Percentiles rank a stretch among this genome's conserved stretches.
These are phyloP conservation scores for Sinodicranocentrus sp. DNA, from an alignment of 2,888 invertebrate genomes.

Conservation along the genomic window DNA sequence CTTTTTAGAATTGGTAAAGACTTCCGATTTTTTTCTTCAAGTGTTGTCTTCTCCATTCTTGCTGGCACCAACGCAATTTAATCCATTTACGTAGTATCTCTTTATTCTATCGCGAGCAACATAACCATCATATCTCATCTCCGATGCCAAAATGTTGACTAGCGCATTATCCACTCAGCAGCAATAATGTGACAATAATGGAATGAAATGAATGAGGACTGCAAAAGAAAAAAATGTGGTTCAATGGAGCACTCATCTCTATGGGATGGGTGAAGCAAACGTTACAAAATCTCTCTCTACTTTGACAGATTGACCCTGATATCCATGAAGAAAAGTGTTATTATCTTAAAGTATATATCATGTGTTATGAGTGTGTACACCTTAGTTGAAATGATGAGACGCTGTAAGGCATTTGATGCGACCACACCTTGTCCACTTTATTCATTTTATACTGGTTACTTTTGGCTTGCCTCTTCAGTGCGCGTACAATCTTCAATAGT, in stretches of 20 bases:
- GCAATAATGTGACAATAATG: conserved; percentile 6
- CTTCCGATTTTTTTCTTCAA: conserved; percentile 60
- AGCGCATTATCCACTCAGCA: neutral
- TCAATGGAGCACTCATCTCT: conserved; percentile 19
- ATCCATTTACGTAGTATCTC: neutral
- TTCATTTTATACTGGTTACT: conserved; percentile 34
- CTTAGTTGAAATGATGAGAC: conserved; percentile 12
- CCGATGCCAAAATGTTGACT: neutral
- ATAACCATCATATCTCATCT: neutral
- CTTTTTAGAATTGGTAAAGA: conserved; percentile 5
- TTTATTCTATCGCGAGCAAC: neutral
- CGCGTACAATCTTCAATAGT: neutral
- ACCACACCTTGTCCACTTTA: conserved; percentile 60
- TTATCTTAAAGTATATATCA: neutral
- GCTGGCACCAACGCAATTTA: conserved; percentile 19
- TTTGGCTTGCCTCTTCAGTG: neutral
- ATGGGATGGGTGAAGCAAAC: neutral
- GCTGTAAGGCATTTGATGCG: conserved; percentile 40
- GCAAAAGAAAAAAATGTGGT: conserved; percentile 11
- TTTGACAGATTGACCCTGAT: conserved; percentile 29
- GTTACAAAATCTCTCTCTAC: neutral
- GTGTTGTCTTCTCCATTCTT: conserved; percentile 17
- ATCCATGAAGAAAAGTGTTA: neutral
- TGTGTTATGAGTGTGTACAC: neutral
- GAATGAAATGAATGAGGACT: neutral